Conservation (phyloP, 2,888 invertebrate genomes). For the Charanyca ferruginea region DNA sequence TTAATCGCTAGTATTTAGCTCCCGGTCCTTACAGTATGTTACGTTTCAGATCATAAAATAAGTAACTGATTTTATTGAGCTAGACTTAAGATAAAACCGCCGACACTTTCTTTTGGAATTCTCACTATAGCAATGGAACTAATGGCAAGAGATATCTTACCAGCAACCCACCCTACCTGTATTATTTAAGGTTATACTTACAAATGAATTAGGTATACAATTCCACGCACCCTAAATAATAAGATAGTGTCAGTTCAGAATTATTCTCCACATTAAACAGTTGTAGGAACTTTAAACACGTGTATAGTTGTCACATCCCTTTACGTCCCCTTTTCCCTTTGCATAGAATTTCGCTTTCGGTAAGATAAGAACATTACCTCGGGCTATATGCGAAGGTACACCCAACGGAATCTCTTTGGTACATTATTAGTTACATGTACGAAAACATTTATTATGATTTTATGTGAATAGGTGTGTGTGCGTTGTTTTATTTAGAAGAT, state of each 20-base stretch:
- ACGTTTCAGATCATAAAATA: no score
- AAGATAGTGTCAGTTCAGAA: constrained; percentile 27
- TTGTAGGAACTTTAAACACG: constrained; percentile 26
- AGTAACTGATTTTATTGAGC: no score
- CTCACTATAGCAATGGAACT: no score
- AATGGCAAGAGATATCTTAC: no score
- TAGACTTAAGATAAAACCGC: no score
- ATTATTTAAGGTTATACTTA: no score
- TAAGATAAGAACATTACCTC: constrained; percentile 54
- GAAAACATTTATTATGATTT: neutral
- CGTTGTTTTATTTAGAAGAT: neutral
- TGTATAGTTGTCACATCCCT: constrained; percentile 36
- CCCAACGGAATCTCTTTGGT: constrained; percentile 43
- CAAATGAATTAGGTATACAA: neutral
- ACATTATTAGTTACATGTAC: constrained; percentile 10
- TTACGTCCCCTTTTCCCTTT: constrained; percentile 42
- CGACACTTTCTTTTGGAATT: no score
- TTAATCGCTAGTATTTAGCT: no score
- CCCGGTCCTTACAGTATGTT: no score
- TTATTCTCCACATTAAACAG: constrained; percentile 28
- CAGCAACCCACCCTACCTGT: no score
- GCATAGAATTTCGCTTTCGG: constrained; percentile 49
- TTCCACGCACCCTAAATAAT: neutral
- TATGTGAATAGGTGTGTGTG: neutral
- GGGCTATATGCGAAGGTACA: constrained; percentile 30